Base-by-base conservation (phyloP, 2,113 vertebrate genomes). In the Kryptolebias marmoratus region DNA sequence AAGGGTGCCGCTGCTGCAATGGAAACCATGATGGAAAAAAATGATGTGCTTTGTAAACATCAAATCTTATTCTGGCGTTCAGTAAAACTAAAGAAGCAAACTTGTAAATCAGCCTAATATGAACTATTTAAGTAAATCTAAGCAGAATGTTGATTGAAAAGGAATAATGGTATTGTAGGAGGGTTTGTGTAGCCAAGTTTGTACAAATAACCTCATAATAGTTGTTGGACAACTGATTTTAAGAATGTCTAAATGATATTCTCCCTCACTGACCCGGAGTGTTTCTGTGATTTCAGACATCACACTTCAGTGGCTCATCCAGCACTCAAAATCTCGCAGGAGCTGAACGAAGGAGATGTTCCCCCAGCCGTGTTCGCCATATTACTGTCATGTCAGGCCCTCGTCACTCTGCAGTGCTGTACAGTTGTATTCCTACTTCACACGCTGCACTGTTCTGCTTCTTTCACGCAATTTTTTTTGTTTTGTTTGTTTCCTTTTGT, bases 301-400 rank as follows among this genome's bases (percentile, higher is more conserved):
- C 85, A 95, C 90, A 73, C 91, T 95, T 90, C 93, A 96, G 65
- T 96, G 94, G 95, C 93, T 97, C 87, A 96, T 96, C 93, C 96
- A 95, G 87, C 94, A 97, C 87, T 96, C 94, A 68, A 96, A 96
- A 68, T 95, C 94, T 72, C 85, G 92, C 77, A 94, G 95, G 66
- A 95, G 94, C 87, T 95, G 93, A 95, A 73, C 10, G 42, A 44
- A 13, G 27, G 45, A 71, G 54, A 31, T 18, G 48, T 71, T 70
- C 48, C 57, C 74, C 42, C 79, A 82, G 79, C 83, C 72, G 50
- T 79, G 53, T 89, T 87, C 88, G 88, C 89, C 88, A 89, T 83
- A 76, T 92, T 85, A 75, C 80, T 67, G 64, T 89, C 85, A 77
- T 73, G 68, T 77, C 87, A 83, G 80, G 66, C 77, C 83, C 84